Evolutionary conservation across 2,113 vertebrate genomes (phyloP).

Genomic region (Nycticryphes semicollaris): DNA sequence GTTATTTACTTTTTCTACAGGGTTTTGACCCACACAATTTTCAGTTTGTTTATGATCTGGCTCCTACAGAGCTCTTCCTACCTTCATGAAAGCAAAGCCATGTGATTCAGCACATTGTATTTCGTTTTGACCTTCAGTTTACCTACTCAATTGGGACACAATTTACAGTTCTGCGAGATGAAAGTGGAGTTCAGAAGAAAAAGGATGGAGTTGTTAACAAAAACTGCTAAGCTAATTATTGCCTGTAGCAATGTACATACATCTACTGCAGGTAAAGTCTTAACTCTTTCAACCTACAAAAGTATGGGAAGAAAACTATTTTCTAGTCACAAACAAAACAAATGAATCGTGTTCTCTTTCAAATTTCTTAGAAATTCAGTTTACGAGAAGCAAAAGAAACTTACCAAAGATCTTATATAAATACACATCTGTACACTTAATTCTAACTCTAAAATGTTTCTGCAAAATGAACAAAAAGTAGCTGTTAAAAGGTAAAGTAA

Average conservation of each 20-base stretch:
- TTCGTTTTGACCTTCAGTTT: background rate
- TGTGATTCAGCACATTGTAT: background rate
- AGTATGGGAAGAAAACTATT: background rate
- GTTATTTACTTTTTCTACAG: background rate
- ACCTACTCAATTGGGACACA: background rate
- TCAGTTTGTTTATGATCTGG: background rate
- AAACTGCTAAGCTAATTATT: conserved; percentile 44
- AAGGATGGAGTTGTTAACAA: conserved; percentile 18
- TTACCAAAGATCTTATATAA: background rate
- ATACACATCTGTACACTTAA: background rate
- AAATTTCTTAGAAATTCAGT: background rate
- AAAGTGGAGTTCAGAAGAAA: conserved; percentile 22
- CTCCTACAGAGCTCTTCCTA: background rate
- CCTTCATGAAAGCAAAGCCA: background rate
- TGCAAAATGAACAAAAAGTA: background rate
- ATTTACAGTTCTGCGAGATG: conserved; percentile 7
- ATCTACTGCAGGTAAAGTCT: background rate
- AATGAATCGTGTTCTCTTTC: background rate
- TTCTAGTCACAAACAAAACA: background rate
- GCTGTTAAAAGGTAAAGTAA: background rate
- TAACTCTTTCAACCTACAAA: conserved; percentile 9
- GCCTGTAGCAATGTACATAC: background rate
- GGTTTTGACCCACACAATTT: background rate
- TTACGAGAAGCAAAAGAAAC: background rate
- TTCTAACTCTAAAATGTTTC: background rate